phyloP scores from a whole-genome alignment of 92 coral and sea anemone genomes.

The Desmophyllum pertusum region DNA sequence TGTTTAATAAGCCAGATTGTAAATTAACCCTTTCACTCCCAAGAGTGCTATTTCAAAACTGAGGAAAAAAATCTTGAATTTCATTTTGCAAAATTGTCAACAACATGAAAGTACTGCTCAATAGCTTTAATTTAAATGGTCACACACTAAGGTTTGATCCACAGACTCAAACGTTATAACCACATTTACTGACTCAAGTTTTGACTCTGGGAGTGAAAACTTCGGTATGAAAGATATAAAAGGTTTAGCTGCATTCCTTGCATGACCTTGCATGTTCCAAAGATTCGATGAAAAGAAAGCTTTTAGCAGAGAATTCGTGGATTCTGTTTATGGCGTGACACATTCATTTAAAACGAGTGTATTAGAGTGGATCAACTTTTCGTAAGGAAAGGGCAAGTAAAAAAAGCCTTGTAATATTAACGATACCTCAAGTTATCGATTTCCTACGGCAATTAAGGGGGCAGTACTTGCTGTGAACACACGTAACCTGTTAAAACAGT shows the following conservation, averaged over 20 bases:
- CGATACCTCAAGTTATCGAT: not conserved
- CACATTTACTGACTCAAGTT: too few relatives aligned
- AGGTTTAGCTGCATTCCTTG: not conserved
- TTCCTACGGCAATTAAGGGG: conserved; percentile 5
- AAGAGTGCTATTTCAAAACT: too few relatives aligned
- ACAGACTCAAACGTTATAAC: too few relatives aligned
- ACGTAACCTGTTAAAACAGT: not conserved
- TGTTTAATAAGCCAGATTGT: not conserved
- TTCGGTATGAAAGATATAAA: not conserved
- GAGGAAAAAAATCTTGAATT: too few relatives aligned
- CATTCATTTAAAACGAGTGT: not conserved
- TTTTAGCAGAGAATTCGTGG: too few relatives aligned
- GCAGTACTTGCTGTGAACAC: not conserved
- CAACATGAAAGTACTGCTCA: too few relatives aligned
- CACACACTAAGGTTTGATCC: too few relatives aligned
- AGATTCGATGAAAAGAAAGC: not conserved
- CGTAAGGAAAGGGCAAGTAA: not conserved
- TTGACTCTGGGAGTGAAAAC: too few relatives aligned
- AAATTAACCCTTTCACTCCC: too few relatives aligned
- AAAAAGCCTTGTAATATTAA: not conserved
- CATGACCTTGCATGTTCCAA: not conserved
- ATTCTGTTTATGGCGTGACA: not conserved
- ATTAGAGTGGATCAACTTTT: not conserved
- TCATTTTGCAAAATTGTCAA: too few relatives aligned
- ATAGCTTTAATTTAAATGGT: too few relatives aligned